Evolutionary conservation across 2,113 vertebrate species (phyloP).

Genomic region (Cavia aperea): DNA sequence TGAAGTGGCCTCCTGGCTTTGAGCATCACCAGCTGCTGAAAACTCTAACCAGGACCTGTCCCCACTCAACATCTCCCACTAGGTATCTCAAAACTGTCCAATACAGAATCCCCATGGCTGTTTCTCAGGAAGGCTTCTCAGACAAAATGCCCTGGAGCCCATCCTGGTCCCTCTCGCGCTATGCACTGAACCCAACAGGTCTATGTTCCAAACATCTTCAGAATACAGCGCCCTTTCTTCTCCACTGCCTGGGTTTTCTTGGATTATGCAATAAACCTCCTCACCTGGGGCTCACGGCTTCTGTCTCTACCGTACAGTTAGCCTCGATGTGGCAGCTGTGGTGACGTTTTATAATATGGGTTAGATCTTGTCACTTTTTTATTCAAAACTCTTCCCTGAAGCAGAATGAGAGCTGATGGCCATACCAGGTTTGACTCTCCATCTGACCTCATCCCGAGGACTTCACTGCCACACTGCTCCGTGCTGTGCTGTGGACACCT

Average conservation of each 20-base stretch:
- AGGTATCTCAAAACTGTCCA: not conserved
- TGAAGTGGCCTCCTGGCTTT: not conserved
- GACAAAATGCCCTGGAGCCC: not conserved
- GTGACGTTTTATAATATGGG: not conserved
- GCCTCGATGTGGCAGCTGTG: not conserved
- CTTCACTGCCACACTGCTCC: not conserved
- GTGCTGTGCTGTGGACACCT: not conserved
- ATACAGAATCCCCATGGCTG: not conserved
- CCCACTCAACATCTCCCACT: not conserved
- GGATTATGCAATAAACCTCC: not conserved
- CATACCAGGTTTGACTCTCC: not conserved
- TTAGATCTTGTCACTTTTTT: not conserved
- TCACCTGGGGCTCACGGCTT: not conserved
- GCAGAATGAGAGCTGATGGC: not conserved
- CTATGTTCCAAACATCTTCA: conserved; percentile 10
- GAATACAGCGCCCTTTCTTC: not conserved
- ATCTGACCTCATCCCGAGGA: not conserved
- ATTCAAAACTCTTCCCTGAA: not conserved
- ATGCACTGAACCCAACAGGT: not conserved
- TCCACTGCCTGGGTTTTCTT: not conserved
- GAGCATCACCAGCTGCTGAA: not conserved
- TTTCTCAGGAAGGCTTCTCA: not conserved
- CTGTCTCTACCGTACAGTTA: not conserved
- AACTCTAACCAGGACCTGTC: not conserved
- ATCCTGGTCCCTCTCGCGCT: not conserved